These are phyloP conservation scores for Watsonalla cultraria DNA, from an alignment of 2,888 invertebrate species.

Conservation along the genomic window DNA sequence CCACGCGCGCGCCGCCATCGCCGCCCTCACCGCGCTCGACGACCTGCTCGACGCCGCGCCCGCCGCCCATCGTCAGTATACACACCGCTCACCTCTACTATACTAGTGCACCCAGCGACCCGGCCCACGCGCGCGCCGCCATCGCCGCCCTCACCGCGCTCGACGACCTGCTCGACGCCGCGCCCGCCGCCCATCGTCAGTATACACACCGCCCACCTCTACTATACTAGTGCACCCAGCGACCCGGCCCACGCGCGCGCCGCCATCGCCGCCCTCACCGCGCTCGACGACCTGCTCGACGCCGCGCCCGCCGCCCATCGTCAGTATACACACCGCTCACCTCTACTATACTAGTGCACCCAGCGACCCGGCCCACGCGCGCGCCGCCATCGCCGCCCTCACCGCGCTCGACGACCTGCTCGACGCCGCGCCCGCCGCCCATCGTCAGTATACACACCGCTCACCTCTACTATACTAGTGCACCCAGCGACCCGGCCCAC, in stretches of 20 bases:
- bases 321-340: conserved; percentile 25
- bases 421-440: conserved; percentile 46
- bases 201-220: conserved; percentile 5
- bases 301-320: conserved; percentile 54
- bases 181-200: conserved; percentile 54
- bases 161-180: conserved; percentile 25
- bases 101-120: conserved; percentile 19
- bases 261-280: neutral
- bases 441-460: conserved; percentile 39
- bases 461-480: neutral
- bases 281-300: conserved; percentile 4
- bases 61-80: conserved; percentile 44
- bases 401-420: neutral
- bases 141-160: neutral
- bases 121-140: conserved; percentile 9
- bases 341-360: neutral
- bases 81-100: neutral
- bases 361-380: conserved; percentile 25
- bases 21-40: conserved; percentile 56
- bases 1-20: conserved; percentile 48
- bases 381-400: neutral
- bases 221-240: neutral
- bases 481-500: neutral
- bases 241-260: conserved; percentile 26
- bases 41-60: conserved; percentile 59